A percentile compares a stretch with the other conserved stretches of the same genome.
phyloP scores from a whole-genome alignment of 2,113 vertebrate species.

The Cyprinodon variegatus region DNA sequence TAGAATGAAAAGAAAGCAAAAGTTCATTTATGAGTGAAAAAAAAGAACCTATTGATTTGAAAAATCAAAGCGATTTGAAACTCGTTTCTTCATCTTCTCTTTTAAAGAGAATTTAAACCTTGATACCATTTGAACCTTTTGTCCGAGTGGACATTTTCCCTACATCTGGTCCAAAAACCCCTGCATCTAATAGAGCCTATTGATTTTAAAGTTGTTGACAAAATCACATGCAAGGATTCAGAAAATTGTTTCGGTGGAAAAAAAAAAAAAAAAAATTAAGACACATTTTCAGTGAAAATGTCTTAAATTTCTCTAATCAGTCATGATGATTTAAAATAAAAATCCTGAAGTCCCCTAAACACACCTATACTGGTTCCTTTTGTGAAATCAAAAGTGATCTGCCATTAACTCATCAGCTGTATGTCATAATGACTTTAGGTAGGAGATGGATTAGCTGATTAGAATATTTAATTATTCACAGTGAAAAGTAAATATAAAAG shows the following conservation, averaged over 20 bases:
- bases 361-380: too few species aligned
- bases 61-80: neutral
- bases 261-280: neutral
- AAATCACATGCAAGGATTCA: neutral
- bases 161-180: neutral
- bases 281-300: neutral
- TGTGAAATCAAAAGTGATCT: too few species aligned
- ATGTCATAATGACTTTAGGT: too few species aligned
- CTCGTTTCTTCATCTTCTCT: neutral
- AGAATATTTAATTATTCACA: too few species aligned
- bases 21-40: neutral
- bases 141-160: neutral
- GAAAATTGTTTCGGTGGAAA: neutral
- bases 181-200: too few species aligned
- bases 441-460: too few species aligned
- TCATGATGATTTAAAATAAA: too few species aligned
- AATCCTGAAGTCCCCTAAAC: too few species aligned
- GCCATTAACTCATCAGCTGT: too few species aligned
- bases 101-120: conserved; percentile 6
- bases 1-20: neutral
- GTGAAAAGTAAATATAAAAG: too few species aligned
- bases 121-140: neutral
- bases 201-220: neutral
- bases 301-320: too few species aligned
- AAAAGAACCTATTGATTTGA: neutral